These are phyloP conservation scores for Rhadinocentrus ornatus DNA, from an alignment of 2,797 vertebrate genomes.

Conservation along the genomic window DNA sequence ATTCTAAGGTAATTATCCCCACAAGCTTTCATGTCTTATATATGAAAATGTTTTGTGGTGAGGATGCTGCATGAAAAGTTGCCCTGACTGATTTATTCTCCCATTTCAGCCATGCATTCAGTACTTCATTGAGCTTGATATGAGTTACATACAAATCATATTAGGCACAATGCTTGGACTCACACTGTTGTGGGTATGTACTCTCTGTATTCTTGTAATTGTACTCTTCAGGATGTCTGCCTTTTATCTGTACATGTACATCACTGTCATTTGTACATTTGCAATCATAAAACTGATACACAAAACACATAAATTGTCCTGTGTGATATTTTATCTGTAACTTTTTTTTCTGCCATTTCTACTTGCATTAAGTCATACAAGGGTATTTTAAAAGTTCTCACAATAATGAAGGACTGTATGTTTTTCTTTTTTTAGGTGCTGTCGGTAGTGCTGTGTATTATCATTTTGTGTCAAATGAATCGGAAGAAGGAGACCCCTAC, in stretches of 20 bases:
- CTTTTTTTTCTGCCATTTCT: neutral
- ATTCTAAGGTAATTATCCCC: slow-evolving; percentile 47
- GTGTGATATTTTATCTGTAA: neutral
- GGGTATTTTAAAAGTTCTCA: neutral
- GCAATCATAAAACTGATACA: neutral
- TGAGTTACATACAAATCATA: fast-evolving
- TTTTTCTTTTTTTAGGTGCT: slow-evolving; percentile 32
- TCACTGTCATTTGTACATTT: neutral
- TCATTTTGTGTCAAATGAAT: slow-evolving; percentile 41
- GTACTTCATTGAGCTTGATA: fast-evolving
- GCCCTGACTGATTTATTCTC: neutral
- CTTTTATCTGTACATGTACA: neutral
- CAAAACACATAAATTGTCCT: neutral
- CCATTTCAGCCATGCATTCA: slow-evolving; percentile 56
- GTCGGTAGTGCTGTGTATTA: slow-evolving; percentile 37
- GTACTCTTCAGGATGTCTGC: neutral
- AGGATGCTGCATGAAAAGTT: neutral
- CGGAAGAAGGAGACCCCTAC: neutral
- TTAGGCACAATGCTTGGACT: slow-evolving; percentile 15
- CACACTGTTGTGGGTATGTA: slow-evolving; percentile 61
- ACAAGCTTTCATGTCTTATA: no score
- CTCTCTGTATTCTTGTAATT: neutral
- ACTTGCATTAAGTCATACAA: no score
- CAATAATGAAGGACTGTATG: neutral
- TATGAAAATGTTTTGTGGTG: neutral